Evolutionary conservation across 2,888 invertebrate species (phyloP).

Genomic region (Lithodes maja): DNA sequence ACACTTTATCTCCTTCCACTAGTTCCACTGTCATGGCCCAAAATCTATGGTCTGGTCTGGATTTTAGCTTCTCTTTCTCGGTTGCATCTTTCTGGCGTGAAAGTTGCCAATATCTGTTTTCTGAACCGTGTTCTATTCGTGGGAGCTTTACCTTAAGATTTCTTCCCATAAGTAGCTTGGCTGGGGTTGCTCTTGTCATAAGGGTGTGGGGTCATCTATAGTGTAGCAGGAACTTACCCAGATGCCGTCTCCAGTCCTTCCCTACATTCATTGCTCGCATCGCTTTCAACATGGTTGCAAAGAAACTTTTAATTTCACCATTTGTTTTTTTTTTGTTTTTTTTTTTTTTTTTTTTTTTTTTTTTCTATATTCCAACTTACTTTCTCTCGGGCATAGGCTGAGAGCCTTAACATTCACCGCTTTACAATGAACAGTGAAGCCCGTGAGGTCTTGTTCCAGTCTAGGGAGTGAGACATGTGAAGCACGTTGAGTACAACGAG

Average conservation of each 20-base stretch:
- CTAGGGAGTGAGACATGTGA: too few relatives aligned
- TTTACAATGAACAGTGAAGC: too few relatives aligned
- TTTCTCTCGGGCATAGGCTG: too few relatives aligned
- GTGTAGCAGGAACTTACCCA: constrained; percentile 19
- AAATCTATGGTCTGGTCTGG: neutral
- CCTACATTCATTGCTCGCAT: constrained; percentile 23
- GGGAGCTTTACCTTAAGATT: constrained; percentile 22
- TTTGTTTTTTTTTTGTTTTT: too few relatives aligned
- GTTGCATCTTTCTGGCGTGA: neutral
- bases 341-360: too few relatives aligned
- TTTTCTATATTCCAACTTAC: too few relatives aligned
- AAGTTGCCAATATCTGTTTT: constrained; percentile 6
- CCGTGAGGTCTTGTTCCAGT: too few relatives aligned
- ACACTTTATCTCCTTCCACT: constrained; percentile 18
- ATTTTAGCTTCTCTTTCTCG: constrained; percentile 2
- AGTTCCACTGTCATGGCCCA: neutral
- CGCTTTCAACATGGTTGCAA: constrained; percentile 23
- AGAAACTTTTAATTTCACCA: constrained; percentile 20
- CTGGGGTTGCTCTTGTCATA: constrained; percentile 34
- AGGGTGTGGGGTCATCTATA: constrained; percentile 41
- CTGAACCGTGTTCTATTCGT: neutral
- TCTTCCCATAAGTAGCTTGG: constrained; percentile 44
- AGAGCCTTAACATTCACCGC: too few relatives aligned
- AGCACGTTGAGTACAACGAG: too few relatives aligned
- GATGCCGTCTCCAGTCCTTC: constrained; percentile 30